Percentiles rank a stretch among this genome's conserved stretches.
These are phyloP conservation scores for Mythimna impura DNA, from an alignment of 2,888 invertebrate species.

Conservation along the genomic window DNA sequence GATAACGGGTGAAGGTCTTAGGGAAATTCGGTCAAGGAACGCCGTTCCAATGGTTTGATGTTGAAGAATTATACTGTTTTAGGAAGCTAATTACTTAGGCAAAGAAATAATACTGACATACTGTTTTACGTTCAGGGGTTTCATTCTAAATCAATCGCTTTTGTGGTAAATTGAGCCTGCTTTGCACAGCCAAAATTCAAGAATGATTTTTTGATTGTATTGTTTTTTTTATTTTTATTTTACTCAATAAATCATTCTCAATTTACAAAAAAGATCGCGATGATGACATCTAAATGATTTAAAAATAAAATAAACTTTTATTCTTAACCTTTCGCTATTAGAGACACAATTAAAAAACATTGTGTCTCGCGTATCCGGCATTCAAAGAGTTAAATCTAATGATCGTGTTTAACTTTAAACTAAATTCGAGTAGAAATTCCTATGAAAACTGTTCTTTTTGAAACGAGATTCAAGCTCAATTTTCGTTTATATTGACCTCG, in stretches of 20 bases:
- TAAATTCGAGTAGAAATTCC: too few species aligned
- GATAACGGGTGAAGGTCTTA: constrained; percentile 30
- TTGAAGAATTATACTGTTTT: neutral
- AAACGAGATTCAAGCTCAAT: too few species aligned
- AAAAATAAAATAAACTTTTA: neutral
- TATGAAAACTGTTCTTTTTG: neutral
- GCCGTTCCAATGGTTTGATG: neutral
- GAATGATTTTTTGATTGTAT: neutral
- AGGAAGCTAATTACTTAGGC: neutral
- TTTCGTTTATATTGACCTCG: neutral
- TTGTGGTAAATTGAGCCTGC: neutral
- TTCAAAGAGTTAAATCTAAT: too few species aligned
- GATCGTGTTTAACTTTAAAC: too few species aligned
- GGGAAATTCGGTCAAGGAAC: constrained; percentile 30
- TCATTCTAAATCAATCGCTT: neutral
- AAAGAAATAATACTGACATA: neutral
- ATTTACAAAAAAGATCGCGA: too few species aligned
- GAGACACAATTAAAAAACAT: too few species aligned
- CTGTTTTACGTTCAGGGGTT: neutral
- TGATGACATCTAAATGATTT: too few species aligned
- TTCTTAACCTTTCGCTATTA: too few species aligned
- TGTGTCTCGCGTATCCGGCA: too few species aligned
- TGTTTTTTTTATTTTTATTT: too few species aligned
- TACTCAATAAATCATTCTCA: too few species aligned
- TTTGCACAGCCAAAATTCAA: neutral